phyloP scores from a whole-genome alignment of 2,888 invertebrate species.

The Candidula unifasciata region DNA sequence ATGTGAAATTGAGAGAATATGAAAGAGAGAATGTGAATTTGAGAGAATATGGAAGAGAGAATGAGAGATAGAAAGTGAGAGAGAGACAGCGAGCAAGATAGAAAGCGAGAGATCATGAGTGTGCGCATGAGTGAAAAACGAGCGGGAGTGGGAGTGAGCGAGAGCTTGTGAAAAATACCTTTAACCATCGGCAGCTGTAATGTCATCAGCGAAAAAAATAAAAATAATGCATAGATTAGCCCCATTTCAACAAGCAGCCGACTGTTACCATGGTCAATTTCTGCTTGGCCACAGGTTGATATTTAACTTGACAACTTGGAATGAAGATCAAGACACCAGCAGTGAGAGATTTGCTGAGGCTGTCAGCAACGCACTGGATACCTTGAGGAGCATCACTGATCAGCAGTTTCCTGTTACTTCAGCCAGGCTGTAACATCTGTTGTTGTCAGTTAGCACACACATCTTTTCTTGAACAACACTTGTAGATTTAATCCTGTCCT shows the following conservation, averaged over 20 bases:
- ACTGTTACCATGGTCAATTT: not conserved
- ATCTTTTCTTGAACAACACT: no score
- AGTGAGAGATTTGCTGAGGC: conserved; percentile 58
- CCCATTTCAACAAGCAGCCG: not conserved
- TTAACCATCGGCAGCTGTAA: not conserved
- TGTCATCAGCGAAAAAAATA: not conserved
- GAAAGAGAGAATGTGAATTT: no score
- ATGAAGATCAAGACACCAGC: conserved; percentile 62
- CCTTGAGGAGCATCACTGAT: conserved; percentile 58
- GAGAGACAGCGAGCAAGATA: no score
- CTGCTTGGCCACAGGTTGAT: conserved; percentile 39
- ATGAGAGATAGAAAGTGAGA: no score
- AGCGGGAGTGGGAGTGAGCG: no score
- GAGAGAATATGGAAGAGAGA: no score
- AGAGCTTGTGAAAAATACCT: no score
- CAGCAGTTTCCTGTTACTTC: not conserved
- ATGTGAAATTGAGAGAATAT: no score
- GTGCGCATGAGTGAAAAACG: no score
- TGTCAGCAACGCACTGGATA: conserved; percentile 58
- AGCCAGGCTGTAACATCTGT: conserved; percentile 36
- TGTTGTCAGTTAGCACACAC: no score
- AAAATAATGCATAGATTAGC: not conserved
- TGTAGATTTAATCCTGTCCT: no score
- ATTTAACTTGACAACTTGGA: conserved; percentile 60
- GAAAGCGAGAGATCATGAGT: no score